Evolutionary conservation across 2,888 invertebrate species (phyloP).

Genomic region (Cantharis nigra): DNA sequence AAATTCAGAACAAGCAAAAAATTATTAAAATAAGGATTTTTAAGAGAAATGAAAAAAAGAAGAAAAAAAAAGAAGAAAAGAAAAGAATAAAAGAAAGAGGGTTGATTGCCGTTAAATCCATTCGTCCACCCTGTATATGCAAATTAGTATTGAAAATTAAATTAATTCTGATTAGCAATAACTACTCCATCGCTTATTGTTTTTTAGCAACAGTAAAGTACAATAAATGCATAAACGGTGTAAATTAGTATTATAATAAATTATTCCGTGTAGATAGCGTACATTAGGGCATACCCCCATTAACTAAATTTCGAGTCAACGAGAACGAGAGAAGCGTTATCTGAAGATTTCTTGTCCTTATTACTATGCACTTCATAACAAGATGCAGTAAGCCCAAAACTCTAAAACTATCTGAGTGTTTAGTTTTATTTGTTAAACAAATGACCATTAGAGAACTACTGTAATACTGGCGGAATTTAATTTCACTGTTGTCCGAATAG

Average conservation of each 20-base stretch:
- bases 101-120: no score
- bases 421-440: conserved; percentile 55
- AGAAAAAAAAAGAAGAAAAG: no score
- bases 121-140: background rate
- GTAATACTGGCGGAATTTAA: conserved; percentile 52
- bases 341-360: conserved; percentile 10
- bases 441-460: conserved; percentile 50
- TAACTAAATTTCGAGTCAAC: background rate
- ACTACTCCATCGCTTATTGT: background rate
- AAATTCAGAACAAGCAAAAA: no score
- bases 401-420: conserved; percentile 21
- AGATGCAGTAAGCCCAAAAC: conserved; percentile 19
- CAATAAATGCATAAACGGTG: background rate
- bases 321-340: background rate
- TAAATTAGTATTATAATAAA: background rate
- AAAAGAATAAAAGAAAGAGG: no score
- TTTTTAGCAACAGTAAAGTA: background rate
- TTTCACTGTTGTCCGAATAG: conserved; percentile 57
- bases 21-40: no score
- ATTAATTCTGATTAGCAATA: background rate
- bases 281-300: background rate
- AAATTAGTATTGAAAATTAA: background rate
- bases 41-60: no score
- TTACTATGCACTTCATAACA: conserved; percentile 11
- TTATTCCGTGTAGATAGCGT: background rate